These are phyloP conservation scores for Periophthalmus modestus DNA, from an alignment of 2,113 vertebrate species.

Conservation along the genomic window DNA sequence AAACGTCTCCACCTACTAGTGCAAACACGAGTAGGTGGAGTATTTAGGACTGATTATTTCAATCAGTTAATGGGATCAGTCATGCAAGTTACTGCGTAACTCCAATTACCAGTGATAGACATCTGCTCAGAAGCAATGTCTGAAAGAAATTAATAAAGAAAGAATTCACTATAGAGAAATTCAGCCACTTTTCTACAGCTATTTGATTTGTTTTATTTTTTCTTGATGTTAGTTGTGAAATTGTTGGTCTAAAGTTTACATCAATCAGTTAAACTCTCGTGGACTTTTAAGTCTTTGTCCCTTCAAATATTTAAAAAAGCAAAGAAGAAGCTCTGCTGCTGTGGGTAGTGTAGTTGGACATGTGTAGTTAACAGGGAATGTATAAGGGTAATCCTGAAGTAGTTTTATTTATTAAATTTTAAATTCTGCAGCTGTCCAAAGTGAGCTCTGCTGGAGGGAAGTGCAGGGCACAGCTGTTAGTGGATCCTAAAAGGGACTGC, in stretches of 20 bases:
- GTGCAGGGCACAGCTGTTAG: background rate
- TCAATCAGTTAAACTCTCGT: no score
- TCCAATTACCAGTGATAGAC: background rate
- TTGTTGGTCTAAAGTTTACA: no score
- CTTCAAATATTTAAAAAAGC: no score
- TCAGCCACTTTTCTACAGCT: background rate
- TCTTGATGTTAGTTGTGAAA: background rate
- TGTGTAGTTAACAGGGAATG: background rate
- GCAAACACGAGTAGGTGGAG: conserved; percentile 3
- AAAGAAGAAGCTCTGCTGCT: background rate
- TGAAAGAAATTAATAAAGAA: background rate
- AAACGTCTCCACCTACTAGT: no score
- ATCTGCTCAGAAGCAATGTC: background rate
- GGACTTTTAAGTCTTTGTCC: no score
- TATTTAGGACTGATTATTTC: background rate
- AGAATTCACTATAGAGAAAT: background rate
- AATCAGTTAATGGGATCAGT: conserved; percentile 11
- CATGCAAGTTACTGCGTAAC: background rate
- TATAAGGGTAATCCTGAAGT: background rate
- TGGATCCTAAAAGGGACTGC: background rate
- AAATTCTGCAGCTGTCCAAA: background rate
- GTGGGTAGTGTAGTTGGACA: background rate
- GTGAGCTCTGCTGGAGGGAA: background rate
- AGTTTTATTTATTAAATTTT: background rate
- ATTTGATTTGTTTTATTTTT: background rate